Base-by-base conservation (phyloP, 1,140 invertebrate genomes). In the Trichonephila clavata region DNA sequence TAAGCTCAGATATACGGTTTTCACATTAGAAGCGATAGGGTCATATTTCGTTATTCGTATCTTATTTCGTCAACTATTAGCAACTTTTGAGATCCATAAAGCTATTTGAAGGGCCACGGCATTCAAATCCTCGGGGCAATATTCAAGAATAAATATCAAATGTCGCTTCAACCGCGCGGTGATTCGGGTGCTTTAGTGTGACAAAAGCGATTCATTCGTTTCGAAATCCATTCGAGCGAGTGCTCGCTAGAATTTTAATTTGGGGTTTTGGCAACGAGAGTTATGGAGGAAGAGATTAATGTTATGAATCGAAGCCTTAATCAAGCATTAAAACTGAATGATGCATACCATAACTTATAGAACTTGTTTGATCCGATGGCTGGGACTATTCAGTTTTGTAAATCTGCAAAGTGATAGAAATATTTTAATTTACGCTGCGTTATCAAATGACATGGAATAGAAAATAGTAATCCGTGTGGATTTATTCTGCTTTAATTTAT, bases 41-140 rank as follows among this genome's bases (percentile, higher is more conserved):
- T 39, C n/a, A 60, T 27, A 77, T 32, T 18, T 77, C 27, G 68
- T 27, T 60, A 24, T 86, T 27, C 59, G 84, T 63, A 60, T 86
- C 84, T 60, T 61, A 63, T 86, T 60, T 61, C 57, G 61, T 63
- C 84, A 32, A 32, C 84, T 59, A 86, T 86, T 86, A 86, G 84
- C 84, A 86, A 86, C 59, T 86, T 63, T 63, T 43, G 84, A 60
- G 57, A 63, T n/a, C n/a, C 84, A 60, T 86, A 60, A 39, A 63
- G 59, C 8, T 32, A 32, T 61, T 14, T 86, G 50, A 86, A 86
- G 59, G n/a, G 43, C 83, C 59, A 20, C 59, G 14, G 50, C 24
- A 63, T 21, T 63, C 57, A 61, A 63, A 86, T n/a, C 57, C 84
- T 60, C 84, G 3, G 27, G 84, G 59, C 27, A 63, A 57, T 86